Percentiles rank a stretch among this genome's conserved stretches.
Conservation (phyloP, 2,888 invertebrate genomes). For the Nineta flava region DNA sequence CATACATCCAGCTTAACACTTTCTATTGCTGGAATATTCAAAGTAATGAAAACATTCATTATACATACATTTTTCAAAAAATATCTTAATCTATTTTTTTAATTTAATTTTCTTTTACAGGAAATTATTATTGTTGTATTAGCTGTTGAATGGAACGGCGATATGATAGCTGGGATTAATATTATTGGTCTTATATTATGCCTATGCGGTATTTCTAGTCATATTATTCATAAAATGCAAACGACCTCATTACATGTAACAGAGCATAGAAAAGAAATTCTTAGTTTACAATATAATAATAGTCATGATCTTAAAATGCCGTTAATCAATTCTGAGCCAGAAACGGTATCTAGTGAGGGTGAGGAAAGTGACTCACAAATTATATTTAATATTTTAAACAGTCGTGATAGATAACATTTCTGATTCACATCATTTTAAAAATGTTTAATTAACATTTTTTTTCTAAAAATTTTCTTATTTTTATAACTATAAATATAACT, state of each 20-base stretch:
- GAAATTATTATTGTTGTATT: constrained; percentile 84
- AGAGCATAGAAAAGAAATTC: constrained; percentile 4
- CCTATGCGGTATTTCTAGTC: constrained; percentile 71
- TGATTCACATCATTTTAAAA: no score
- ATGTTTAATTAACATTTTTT: no score
- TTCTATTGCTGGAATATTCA: constrained; percentile 90
- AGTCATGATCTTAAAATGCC: constrained; percentile 21
- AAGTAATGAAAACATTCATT: constrained; percentile 41
- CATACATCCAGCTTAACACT: constrained; percentile 93
- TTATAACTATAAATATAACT: no score
- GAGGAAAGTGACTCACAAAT: constrained; percentile 32
- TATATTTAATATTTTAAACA: constrained; percentile 31
- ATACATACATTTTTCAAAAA: no score
- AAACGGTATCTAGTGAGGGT: constrained; percentile 13
- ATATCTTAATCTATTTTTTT: background rate
- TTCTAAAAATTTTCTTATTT: no score
- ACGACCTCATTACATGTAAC: constrained; percentile 11
- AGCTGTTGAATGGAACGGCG: constrained; percentile 77
- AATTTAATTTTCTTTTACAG: constrained; percentile 33
- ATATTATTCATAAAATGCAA: constrained; percentile 56
- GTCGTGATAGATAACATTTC: constrained; percentile 22
- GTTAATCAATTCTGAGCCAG: constrained; percentile 17
- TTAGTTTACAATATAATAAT: background rate
- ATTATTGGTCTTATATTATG: constrained; percentile 74
- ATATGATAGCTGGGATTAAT: constrained; percentile 65